Percentiles rank a stretch among this genome's conserved stretches.
Evolutionary conservation across 2,888 invertebrate species (phyloP).

Genomic region (Scotopteryx bipunctaria): DNA sequence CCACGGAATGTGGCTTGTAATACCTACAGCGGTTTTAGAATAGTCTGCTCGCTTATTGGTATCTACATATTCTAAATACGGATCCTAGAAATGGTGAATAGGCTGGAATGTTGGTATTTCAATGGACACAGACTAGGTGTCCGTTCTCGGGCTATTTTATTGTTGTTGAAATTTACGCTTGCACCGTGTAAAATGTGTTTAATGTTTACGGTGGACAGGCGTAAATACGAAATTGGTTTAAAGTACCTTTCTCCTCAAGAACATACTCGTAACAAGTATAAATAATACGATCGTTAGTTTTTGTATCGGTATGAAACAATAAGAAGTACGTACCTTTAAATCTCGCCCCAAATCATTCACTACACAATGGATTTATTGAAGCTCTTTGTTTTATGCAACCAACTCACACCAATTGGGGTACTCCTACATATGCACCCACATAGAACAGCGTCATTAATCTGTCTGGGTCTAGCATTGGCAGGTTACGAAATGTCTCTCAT

Average conservation of each 20-base stretch:
- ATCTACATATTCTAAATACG: constrained; percentile 53
- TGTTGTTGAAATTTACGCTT: constrained; percentile 13
- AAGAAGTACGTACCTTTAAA: constrained; percentile 20
- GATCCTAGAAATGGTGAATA: constrained; percentile 39
- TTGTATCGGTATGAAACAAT: constrained; percentile 8
- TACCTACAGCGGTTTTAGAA: constrained; percentile 28
- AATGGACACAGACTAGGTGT: constrained; percentile 10
- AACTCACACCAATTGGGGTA: constrained; percentile 28
- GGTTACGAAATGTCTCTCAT: constrained; percentile 52
- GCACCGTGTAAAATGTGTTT: constrained; percentile 2
- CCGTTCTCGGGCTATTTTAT: constrained; percentile 15
- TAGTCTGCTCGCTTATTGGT: constrained; percentile 40
- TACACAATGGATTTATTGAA: constrained; percentile 28
- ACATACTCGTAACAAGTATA: neutral
- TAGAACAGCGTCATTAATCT: constrained; percentile 39
- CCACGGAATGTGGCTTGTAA: constrained; percentile 29
- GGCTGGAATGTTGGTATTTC: constrained; percentile 32
- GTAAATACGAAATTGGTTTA: neutral
- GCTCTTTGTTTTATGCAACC: constrained; percentile 51
- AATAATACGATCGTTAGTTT: neutral
- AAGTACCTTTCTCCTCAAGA: neutral
- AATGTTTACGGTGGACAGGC: constrained; percentile 10
- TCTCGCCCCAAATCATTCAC: constrained; percentile 20
- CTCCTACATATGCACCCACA: constrained; percentile 65
- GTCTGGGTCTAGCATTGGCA: constrained; percentile 48